phyloP scores from a whole-genome alignment of 2,888 invertebrate genomes.

The Lasioglossum marginatum region DNA sequence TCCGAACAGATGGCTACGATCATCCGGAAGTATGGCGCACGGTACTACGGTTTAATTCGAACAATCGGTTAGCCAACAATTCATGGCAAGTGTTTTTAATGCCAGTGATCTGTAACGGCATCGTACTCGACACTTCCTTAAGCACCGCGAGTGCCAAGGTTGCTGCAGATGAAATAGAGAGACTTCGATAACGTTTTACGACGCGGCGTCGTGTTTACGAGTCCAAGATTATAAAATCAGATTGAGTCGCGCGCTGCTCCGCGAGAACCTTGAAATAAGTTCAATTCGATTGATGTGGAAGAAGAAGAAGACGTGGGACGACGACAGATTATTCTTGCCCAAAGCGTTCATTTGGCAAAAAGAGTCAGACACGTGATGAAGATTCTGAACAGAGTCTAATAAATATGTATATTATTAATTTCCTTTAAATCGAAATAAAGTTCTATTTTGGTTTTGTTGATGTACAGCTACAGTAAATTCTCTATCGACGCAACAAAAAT shows the following conservation, averaged over 20 bases:
- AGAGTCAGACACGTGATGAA: no score
- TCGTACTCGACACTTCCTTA: constrained; percentile 34
- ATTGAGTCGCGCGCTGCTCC: constrained; percentile 19
- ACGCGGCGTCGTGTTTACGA: constrained; percentile 23
- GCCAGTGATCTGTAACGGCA: constrained; percentile 47
- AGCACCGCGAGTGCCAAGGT: constrained; percentile 19
- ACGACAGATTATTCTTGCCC: background rate
- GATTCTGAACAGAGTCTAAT: no score
- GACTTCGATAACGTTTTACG: constrained; percentile 46
- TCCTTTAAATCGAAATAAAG: no score
- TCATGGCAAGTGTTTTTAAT: constrained; percentile 49
- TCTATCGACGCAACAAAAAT: no score
- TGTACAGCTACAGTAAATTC: no score
- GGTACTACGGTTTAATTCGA: constrained; percentile 44
- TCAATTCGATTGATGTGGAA: background rate
- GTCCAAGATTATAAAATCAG: constrained; percentile 35
- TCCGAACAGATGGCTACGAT: constrained; percentile 47
- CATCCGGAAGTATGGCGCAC: constrained; percentile 46
- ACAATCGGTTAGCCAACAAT: constrained; percentile 50
- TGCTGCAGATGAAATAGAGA: constrained; percentile 36
- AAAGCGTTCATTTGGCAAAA: no score
- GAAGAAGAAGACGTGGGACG: background rate
- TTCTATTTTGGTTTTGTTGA: no score
- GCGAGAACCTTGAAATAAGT: background rate
- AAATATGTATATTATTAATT: no score